A percentile compares a stretch with the other conserved stretches of the same genome.
These are phyloP conservation scores for Trogon melanurus DNA, from an alignment of 2,113 vertebrate species.

Conservation along the genomic window DNA sequence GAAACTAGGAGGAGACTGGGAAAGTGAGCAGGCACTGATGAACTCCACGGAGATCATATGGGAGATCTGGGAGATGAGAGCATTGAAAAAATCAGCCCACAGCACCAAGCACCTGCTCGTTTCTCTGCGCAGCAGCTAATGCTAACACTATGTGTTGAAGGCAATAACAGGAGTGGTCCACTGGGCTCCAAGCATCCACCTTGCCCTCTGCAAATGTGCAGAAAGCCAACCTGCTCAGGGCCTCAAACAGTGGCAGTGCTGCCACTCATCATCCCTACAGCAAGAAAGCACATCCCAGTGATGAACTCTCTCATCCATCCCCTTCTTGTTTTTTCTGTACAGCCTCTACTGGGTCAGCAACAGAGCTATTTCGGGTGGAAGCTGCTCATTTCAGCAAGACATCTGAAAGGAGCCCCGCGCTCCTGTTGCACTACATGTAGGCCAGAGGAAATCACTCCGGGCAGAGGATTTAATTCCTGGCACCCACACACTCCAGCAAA, in stretches of 20 bases:
- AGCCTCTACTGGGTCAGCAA: not conserved
- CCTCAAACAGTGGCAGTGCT: accelerated
- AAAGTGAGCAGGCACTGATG: not conserved
- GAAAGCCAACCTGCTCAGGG: not conserved
- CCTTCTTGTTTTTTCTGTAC: not conserved
- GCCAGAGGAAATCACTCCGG: not conserved
- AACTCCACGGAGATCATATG: not conserved
- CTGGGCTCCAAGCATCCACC: not conserved
- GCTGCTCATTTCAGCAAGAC: not conserved
- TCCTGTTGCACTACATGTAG: not conserved
- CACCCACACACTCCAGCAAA: not conserved
- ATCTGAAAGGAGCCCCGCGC: not conserved
- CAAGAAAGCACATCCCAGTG: not conserved
- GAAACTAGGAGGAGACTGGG: not conserved
- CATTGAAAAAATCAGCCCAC: not conserved
- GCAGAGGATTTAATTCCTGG: not conserved
- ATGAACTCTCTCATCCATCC: not conserved
- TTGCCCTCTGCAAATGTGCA: accelerated
- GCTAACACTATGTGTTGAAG: not conserved
- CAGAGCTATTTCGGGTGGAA: not conserved
- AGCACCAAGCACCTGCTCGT: not conserved
- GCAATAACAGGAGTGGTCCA: not conserved
- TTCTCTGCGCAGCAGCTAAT: not conserved
- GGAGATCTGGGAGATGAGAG: not conserved
- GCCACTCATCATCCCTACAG: not conserved